A percentile compares a stretch with the other conserved stretches of the same genome.
These are phyloP conservation scores for Pipa parva DNA, from an alignment of 2,113 vertebrate species.

Conservation along the genomic window DNA sequence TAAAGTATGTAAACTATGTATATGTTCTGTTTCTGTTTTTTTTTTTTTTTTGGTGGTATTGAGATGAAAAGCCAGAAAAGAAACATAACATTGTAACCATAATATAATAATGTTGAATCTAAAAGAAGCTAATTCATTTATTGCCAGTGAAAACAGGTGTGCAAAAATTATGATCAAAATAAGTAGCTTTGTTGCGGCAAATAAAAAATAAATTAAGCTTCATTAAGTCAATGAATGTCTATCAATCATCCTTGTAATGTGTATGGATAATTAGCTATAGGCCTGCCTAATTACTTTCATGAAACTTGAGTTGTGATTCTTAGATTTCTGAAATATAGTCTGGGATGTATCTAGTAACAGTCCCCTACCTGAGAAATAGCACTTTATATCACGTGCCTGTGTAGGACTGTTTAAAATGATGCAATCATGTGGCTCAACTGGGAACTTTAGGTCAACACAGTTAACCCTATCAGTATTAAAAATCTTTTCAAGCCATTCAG, in stretches of 20 bases:
- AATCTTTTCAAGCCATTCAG: no score
- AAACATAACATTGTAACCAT: neutral
- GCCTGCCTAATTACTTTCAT: constrained; percentile 79
- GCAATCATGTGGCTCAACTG: neutral
- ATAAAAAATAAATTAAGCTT: constrained; percentile 35
- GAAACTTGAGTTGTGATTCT: constrained; percentile 74
- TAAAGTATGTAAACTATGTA: no score
- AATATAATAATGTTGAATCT: neutral
- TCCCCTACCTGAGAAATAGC: constrained; percentile 52
- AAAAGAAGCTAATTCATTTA: neutral
- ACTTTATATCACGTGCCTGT: constrained; percentile 24
- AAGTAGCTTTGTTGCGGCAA: neutral
- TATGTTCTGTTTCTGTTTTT: no score
- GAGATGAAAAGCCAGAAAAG: no score
- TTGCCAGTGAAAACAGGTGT: neutral
- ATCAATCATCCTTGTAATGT: constrained; percentile 77
- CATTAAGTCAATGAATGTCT: constrained; percentile 78
- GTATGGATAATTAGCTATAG: constrained; percentile 77
- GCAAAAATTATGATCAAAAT: neutral
- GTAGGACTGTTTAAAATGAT: neutral
- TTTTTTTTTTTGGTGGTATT: no score
- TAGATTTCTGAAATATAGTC: constrained; percentile 73
- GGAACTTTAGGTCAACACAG: neutral
- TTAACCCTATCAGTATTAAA: neutral
- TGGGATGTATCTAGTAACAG: constrained; percentile 73